A percentile compares a stretch with the other conserved stretches of the same genome.
phyloP scores from a whole-genome alignment of 2,113 vertebrate genomes.

The Dicentrarchus labrax region DNA sequence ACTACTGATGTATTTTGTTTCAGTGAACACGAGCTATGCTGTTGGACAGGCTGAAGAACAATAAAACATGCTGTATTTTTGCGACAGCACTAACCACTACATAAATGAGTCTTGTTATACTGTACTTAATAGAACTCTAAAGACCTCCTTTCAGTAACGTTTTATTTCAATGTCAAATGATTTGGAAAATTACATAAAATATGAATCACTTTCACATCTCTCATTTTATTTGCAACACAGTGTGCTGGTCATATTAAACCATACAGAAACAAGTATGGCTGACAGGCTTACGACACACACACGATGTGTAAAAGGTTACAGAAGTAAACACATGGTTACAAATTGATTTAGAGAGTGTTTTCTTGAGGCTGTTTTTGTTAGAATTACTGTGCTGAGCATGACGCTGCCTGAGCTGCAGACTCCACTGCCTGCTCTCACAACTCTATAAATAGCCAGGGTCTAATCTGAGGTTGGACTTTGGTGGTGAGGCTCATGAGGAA shows the following conservation, averaged over 20 bases:
- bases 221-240: conserved; percentile 70
- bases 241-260: conserved; percentile 71
- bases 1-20: conserved; percentile 41
- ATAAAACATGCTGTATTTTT: conserved; percentile 70
- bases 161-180: conserved; percentile 68
- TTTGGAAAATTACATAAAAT: conserved; percentile 56
- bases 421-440: conserved; percentile 25
- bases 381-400: not conserved
- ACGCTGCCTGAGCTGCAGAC: conserved; percentile 25
- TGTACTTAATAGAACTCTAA: not conserved
- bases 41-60: conserved; percentile 38
- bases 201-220: conserved; percentile 51
- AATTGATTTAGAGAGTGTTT: conserved; percentile 11
- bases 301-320: conserved; percentile 42
- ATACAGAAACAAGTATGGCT: conserved; percentile 55
- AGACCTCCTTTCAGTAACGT: conserved; percentile 27
- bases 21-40: conserved; percentile 35
- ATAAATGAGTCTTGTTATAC: not conserved
- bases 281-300: conserved; percentile 49
- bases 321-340: conserved; percentile 34
- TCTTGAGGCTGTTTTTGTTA: conserved; percentile 9
- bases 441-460: conserved; percentile 63
- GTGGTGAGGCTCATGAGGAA: conserved; percentile 37
- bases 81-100: conserved; percentile 43
- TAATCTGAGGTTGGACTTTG: conserved; percentile 61